A percentile compares a stretch with the other conserved stretches of the same genome.
phyloP scores from a whole-genome alignment of 2,797 vertebrate genomes.

The Poeciliopsis gracilis region DNA sequence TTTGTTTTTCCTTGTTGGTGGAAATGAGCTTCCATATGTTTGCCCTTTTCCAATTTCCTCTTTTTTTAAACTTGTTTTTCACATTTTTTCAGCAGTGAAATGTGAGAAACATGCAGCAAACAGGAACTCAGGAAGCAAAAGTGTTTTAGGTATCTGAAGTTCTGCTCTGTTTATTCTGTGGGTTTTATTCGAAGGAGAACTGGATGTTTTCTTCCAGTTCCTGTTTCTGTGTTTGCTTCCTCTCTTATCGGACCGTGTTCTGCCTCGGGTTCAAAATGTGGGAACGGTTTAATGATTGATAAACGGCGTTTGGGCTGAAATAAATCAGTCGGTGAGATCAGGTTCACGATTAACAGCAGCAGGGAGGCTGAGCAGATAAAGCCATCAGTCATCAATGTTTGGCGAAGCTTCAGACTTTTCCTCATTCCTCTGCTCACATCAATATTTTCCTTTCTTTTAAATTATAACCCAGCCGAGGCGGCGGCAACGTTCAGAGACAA shows the following conservation, averaged over 20 bases:
- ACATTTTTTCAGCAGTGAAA: neutral
- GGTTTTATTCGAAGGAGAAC: neutral
- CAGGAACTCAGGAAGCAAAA: neutral
- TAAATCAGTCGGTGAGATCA: constrained; percentile 48
- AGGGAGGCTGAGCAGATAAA: constrained; percentile 19
- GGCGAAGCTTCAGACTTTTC: neutral
- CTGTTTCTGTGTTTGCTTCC: neutral
- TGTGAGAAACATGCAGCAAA: neutral
- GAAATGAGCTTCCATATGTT: neutral
- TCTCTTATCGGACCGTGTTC: constrained; percentile 10
- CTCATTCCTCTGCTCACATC: constrained; percentile 19
- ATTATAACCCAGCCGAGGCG: neutral
- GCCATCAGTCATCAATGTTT: constrained; percentile 31
- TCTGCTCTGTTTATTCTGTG: neutral
- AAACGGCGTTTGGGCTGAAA: constrained; percentile 21
- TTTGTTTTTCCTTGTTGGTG: too few relatives aligned
- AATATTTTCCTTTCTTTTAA: constrained; percentile 20
- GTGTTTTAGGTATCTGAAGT: neutral
- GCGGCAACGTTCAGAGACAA: neutral
- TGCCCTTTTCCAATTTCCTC: neutral
- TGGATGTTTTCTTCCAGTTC: neutral
- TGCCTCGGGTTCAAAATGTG: constrained; percentile 1
- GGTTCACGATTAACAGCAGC: constrained; percentile 34
- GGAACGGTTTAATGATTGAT: constrained; percentile 18
- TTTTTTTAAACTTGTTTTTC: neutral